phyloP scores from a whole-genome alignment of 35 echinoderm and acorn worm genomes.

The Ophioderma brevispina region DNA sequence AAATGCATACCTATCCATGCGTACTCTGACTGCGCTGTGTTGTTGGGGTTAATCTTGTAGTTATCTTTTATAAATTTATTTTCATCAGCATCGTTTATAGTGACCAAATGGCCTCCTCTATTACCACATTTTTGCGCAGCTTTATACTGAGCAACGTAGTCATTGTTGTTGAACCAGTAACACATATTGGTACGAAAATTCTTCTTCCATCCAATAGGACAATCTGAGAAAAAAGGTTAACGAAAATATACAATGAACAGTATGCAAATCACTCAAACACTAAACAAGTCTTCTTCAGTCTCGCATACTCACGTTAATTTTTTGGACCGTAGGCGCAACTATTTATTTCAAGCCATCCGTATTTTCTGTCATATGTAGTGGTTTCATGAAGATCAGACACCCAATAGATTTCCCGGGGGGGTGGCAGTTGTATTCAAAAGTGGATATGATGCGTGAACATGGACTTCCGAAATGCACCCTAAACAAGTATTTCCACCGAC shows the following conservation, averaged over 20 bases:
- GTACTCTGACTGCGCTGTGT: not conserved
- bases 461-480: too few species aligned
- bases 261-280: not conserved
- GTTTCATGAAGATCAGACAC: too few species aligned
- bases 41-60: not conserved
- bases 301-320: not conserved
- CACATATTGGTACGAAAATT: not conserved
- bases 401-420: too few species aligned
- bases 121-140: not conserved
- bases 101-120: not conserved
- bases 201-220: not conserved
- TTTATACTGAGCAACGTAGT: not conserved
- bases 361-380: not conserved
- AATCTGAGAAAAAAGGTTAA: not conserved
- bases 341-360: not conserved
- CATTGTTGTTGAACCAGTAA: slow-evolving; percentile 6
- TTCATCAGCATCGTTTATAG: not conserved
- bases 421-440: too few species aligned
- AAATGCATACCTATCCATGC: not conserved
- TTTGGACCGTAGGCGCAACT: not conserved
- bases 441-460: too few species aligned
- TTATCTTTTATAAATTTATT: not conserved
- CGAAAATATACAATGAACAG: too few species aligned
- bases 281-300: not conserved
- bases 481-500: too few species aligned